These are phyloP conservation scores for Microcebus murinus DNA, from an alignment of 2,113 vertebrate species.

Conservation along the genomic window DNA sequence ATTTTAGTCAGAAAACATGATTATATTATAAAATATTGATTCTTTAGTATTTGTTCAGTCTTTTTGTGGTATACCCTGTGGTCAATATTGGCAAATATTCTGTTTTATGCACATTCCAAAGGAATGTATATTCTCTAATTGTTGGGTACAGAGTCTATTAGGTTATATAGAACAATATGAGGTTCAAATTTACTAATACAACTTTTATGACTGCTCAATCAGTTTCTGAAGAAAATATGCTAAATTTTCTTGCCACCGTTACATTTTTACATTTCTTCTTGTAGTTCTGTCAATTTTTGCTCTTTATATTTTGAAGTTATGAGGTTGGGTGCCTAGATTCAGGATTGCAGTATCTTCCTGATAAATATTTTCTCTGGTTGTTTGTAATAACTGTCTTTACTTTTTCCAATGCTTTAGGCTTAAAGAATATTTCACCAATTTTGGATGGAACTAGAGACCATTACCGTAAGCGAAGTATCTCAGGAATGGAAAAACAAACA, in stretches of 20 bases:
- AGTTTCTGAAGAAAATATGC: neutral
- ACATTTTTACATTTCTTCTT: neutral
- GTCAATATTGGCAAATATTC: neutral
- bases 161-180: neutral
- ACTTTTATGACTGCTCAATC: neutral
- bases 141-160: too few relatives aligned
- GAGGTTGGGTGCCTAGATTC: neutral
- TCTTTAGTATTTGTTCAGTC: neutral
- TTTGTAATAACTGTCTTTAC: neutral
- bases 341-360: neutral
- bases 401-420: neutral
- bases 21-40: neutral
- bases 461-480: too few relatives aligned
- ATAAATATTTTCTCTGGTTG: neutral
- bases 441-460: neutral
- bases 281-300: neutral
- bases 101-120: neutral
- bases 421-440: neutral
- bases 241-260: neutral
- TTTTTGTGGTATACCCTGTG: neutral
- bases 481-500: too few relatives aligned
- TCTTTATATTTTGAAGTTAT: neutral
- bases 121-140: neutral
- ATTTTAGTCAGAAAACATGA: neutral
- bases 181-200: neutral